Percentiles rank a stretch among this genome's conserved stretches.
Evolutionary conservation across 2,888 invertebrate genomes (phyloP).

Genomic region (Slavum lentiscoides): DNA sequence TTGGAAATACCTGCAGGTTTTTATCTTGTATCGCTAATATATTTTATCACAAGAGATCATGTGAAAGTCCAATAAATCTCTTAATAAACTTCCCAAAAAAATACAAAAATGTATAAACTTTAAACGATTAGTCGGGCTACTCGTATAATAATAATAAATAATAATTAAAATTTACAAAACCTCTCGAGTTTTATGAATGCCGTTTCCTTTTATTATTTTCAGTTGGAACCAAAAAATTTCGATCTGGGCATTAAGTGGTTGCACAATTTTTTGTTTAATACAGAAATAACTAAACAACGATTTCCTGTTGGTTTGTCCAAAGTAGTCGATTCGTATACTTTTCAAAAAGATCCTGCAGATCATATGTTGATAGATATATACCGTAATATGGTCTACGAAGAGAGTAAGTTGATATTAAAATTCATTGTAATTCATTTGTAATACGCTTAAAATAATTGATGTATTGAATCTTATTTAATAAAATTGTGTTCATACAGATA

Average conservation of each 20-base stretch:
- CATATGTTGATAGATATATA: conserved; percentile 69
- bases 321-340: conserved; percentile 75
- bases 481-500: conserved; percentile 62
- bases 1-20: no score
- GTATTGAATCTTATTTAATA: not conserved
- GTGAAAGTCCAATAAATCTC: no score
- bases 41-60: no score
- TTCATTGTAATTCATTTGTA: not conserved
- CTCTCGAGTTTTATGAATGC: no score
- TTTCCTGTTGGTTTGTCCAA: conserved; percentile 78
- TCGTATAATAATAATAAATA: no score
- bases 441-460: no score
- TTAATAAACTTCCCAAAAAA: no score
- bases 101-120: no score
- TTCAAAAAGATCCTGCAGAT: conserved; percentile 73
- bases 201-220: no score
- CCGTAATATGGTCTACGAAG: conserved; percentile 66
- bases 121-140: no score
- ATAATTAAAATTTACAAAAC: no score
- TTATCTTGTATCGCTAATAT: no score
- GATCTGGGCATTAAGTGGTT: conserved; percentile 75
- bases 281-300: conserved; percentile 73
- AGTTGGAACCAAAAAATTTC: conserved; percentile 79
- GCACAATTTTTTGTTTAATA: conserved; percentile 73
- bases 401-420: conserved; percentile 61